phyloP scores from a whole-genome alignment of 2,797 vertebrate species.

The Morus bassanus region DNA sequence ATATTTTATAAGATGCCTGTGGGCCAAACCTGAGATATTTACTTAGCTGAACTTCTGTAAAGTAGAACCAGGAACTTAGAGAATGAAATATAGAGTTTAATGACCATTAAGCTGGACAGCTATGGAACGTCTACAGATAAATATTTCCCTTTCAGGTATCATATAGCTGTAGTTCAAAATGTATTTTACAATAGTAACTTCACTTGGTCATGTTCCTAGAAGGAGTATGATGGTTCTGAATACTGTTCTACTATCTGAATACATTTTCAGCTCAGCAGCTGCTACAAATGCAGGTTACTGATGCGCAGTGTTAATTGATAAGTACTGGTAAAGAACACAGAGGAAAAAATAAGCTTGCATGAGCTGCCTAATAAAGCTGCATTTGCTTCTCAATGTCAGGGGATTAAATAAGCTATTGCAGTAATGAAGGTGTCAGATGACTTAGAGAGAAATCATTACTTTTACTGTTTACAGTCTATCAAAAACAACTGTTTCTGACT shows the following conservation, averaged over 20 bases:
- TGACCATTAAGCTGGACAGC: background rate
- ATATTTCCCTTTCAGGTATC: background rate
- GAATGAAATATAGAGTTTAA: background rate
- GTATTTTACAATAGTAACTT: background rate
- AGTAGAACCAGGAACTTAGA: background rate
- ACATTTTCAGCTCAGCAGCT: background rate
- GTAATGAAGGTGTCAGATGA: slow-evolving; percentile 52
- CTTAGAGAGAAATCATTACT: slow-evolving; percentile 52
- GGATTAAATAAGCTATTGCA: slow-evolving; percentile 41
- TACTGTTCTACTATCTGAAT: background rate
- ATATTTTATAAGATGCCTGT: background rate
- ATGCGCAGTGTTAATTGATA: slow-evolving; percentile 27
- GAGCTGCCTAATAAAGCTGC: slow-evolving; percentile 1
- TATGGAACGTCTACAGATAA: background rate
- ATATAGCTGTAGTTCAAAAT: background rate
- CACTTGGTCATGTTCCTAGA: slow-evolving; percentile 22
- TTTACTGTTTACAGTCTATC: slow-evolving; percentile 30
- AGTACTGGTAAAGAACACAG: slow-evolving; percentile 24
- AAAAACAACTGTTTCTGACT: background rate
- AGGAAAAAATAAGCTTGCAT: background rate
- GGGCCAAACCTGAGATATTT: background rate
- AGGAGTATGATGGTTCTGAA: slow-evolving; percentile 16
- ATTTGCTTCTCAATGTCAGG: slow-evolving; percentile 36
- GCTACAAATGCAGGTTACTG: slow-evolving; percentile 25
- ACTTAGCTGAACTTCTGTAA: background rate